Evolutionary conservation across 2,797 vertebrate genomes (phyloP).

Genomic region (Premnoplex brunnescens): DNA sequence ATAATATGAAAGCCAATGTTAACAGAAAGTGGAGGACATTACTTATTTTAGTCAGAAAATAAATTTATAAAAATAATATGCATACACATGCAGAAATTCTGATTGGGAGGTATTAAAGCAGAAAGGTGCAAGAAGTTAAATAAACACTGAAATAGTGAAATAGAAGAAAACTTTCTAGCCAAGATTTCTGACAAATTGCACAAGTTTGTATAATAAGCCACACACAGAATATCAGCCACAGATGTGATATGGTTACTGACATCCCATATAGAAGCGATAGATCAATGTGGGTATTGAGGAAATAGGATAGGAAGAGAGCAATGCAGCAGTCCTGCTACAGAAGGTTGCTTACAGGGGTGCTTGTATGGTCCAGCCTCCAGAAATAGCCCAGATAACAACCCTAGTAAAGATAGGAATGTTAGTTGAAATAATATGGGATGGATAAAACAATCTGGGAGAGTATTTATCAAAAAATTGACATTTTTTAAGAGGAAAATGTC

Average conservation of each 20-base stretch:
- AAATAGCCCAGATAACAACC: not conserved
- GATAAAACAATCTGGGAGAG: not conserved
- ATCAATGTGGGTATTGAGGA: not conserved
- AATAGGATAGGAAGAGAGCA: not conserved
- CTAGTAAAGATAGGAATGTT: not conserved
- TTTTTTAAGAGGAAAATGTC: not conserved
- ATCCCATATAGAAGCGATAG: not conserved
- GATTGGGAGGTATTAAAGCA: not conserved
- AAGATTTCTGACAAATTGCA: not conserved
- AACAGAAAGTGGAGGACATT: not conserved
- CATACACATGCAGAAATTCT: not conserved
- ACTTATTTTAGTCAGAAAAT: not conserved
- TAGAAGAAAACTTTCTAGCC: not conserved
- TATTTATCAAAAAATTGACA: not conserved
- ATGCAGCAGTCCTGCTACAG: not conserved
- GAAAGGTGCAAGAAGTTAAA: not conserved
- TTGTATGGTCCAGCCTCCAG: accelerated
- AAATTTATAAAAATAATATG: not conserved
- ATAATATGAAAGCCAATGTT: not conserved
- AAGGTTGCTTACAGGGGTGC: not conserved
- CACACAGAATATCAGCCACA: not conserved
- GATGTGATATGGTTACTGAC: not conserved
- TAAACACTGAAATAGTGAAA: not conserved
- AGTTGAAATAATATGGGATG: not conserved
- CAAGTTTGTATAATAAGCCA: not conserved